These are phyloP conservation scores for Ciona savignyi DNA, from an alignment of 23 tunicate genomes.

Conservation along the genomic window DNA sequence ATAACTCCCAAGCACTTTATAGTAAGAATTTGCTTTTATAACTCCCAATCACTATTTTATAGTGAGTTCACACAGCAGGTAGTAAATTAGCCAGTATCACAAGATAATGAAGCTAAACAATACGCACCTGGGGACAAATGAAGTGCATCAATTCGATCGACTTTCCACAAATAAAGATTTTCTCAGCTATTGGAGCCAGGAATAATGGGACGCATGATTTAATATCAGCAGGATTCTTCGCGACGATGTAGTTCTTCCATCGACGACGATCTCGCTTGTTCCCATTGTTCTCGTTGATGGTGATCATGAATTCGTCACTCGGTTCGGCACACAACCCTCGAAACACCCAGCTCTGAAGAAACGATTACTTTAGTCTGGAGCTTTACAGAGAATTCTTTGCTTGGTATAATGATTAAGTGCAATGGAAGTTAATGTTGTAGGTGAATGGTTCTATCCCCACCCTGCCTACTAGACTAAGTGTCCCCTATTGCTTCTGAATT, in stretches of 20 bases:
- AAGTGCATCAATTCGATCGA: slow-evolving; percentile 54
- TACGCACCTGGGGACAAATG: slow-evolving; percentile 53
- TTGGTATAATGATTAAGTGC: not conserved
- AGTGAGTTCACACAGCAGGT: too few relatives aligned
- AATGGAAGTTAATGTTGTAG: too few relatives aligned
- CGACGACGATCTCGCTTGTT: slow-evolving; percentile 46
- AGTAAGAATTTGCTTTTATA: too few relatives aligned
- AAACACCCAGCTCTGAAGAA: slow-evolving; percentile 70
- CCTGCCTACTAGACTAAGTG: too few relatives aligned
- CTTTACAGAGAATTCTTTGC: not conserved
- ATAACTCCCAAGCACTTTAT: too few relatives aligned
- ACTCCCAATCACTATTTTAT: too few relatives aligned
- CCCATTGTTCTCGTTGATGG: slow-evolving; percentile 36
- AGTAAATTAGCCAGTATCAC: too few relatives aligned
- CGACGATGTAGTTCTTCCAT: slow-evolving; percentile 61
- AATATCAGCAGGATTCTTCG: slow-evolving; percentile 17
- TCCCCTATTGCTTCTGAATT: too few relatives aligned
- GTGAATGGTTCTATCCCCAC: too few relatives aligned
- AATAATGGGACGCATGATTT: slow-evolving; percentile 65
- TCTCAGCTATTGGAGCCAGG: slow-evolving; percentile 40
- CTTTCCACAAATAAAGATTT: slow-evolving; percentile 66
- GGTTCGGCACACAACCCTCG: slow-evolving; percentile 59
- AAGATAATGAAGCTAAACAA: not conserved
- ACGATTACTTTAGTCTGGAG: not conserved
- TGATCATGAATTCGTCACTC: slow-evolving; percentile 60